Base-by-base conservation (phyloP, 2,113 vertebrate genomes). In the Phodopus roborovskii region DNA sequence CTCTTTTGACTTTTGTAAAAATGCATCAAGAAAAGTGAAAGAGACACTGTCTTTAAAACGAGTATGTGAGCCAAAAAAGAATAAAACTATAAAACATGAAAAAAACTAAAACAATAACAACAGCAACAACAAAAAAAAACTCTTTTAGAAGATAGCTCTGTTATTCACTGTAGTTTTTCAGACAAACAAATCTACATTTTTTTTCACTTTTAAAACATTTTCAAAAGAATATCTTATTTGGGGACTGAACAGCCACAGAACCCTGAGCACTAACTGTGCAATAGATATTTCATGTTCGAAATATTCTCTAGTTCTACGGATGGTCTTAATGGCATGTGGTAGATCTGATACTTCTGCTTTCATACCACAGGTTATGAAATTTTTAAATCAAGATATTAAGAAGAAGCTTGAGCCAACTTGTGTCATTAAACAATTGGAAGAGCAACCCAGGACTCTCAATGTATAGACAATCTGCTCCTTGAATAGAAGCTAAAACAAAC, bases 181-280 rank as follows among this genome's bases (percentile, higher is more conserved):
- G 24, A 93, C 24, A 90, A 88, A 83, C 48, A 91, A 33, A 96
- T 16, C 17, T 66, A 5, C 8, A 8, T 66, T 93, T 33, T 64
- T 96, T 91, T 87, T 83, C 19, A 86, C 68, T 8, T 84, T 66
- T 87, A 11, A 88, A 85, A 22, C 48, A 84, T 90, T 94, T 96
- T 90, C 74, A 24, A 92, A 68, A 7, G 3, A 62, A 13, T 45
- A 36, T 73, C 92, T 96, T 50, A 91, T 79, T 82, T 90, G 89
- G 42, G 85, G 48, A 75, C 66, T 64, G 92, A 89, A 75, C 53
- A 20, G 50, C 30, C 94, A 91, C 74, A 84, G 89, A 56, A 92
- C 68, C 4, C 30, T 91, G n/a, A 92, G 74, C 20, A 77, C 74
- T 94, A 85, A 88, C 70, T 68, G 66, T 94, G 73, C 30, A 16